Base-by-base conservation (phyloP, 92 coral and sea anemone genomes). In the Parazoanthus darwini region DNA sequence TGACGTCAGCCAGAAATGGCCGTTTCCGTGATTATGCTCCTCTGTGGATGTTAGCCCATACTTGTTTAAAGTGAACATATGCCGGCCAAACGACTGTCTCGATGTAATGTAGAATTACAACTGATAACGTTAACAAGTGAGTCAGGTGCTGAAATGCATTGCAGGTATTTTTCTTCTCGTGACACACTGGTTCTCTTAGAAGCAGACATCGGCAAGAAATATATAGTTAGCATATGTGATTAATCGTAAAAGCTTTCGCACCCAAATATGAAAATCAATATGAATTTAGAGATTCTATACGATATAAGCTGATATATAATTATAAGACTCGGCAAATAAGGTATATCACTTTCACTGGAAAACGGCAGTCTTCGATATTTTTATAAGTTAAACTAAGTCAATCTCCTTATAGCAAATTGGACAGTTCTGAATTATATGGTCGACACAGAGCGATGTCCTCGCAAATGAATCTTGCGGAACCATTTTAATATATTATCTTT, bases 121-220 rank as follows among this genome's bases (percentile, higher is more conserved):
- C 22, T 74, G 87, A 71, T 84, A 84, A 72, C 79, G 87, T 68
- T 84, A n/a, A 84, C 79, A 25, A 72, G 87, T 8, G 68, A 15
- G 87, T 43, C 87, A 84, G 87, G 71, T 84, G 87, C 79, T 70
- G 8, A n/a, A 70, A 46, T 26, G 66, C 18, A 71, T 42, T 76
- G 15, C 42, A 39, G 42, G 42, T 39, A 39, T 23, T 84, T 84
- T 46, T 20, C 29, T 70, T 84, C 44, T 29, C 59, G 77, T 59
- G 77, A 82, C 78, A 48, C 50, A 25, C 33, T 29, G 42, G 38
- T n/a, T 36, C 65, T 46, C 78, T 70, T 72, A 29, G 37, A 71
- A 71, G 26, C 48, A 72, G 36, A 70, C 87, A 71, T 59, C n/a
- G 33, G 22, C 6, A 38, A 56, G 5, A 58, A 56, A 58, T 39